Base-by-base conservation (phyloP, 2,888 invertebrate species). In the Aspidiotus rigidus region DNA sequence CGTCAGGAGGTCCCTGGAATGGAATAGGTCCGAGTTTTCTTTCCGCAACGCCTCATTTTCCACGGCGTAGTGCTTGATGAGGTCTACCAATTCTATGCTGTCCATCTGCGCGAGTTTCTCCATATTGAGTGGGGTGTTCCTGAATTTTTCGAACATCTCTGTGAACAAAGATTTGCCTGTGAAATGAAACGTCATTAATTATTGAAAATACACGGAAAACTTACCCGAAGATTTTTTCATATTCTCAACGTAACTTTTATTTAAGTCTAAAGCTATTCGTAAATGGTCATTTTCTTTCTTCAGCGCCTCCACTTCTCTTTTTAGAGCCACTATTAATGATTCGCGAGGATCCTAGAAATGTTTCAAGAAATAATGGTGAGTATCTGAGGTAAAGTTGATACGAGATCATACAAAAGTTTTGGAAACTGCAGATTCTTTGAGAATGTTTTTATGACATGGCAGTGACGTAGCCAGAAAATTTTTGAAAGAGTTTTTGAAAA, bases 201-300 rank as follows among this genome's bases (percentile, higher is more conserved):
- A 6, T 11, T 60, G n/a, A n/a, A 60, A 9, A n/a, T 17, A n/a
- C 11, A 62, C 1, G 28, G n/a, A n/a, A n/a, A 41, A 10, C 28
- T 8, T 69, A 73, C 73, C 72, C 42, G 70, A 69, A 7, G 72
- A 64, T 54, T 69, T 69, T 39, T 69, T 62, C 2, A 63, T 41
- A 39, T 62, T 61, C 17, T 41, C 69, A 7, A 62, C 69, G 42
- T 63, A 71, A 7, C 54, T 56, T 55, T 71, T 82, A 75, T 85
- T 85, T 10, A 88, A 81, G 75, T 88, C 84, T 2, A 90, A 77
- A 0, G 88, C 88, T 9, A 89, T 83, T 73, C 90, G 82, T 7
- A 96, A 79, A 75, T 93, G 93, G 72, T 90, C 88, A 77, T 96
- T 96, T 79, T 96, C 95, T 71, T 86, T 86, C 74, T 92, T 86